These are phyloP conservation scores for Drosophila pectinifera DNA, from an alignment of 1,140 invertebrate genomes.

Conservation along the genomic window DNA sequence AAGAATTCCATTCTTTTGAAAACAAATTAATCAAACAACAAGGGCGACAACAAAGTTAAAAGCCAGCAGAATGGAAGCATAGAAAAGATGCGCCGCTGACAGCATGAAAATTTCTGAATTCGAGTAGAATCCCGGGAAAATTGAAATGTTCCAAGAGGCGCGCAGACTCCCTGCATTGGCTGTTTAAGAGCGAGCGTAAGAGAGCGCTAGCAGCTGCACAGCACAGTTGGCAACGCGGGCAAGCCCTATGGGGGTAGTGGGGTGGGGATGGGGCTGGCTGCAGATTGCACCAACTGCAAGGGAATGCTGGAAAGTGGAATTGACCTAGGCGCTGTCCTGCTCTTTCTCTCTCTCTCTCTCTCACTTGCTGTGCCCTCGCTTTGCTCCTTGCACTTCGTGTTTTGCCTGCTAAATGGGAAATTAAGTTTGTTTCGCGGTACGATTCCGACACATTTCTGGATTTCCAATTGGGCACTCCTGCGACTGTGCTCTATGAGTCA, in stretches of 20 bases:
- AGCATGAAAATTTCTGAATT: conserved; percentile 39
- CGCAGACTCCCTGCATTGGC: conserved; percentile 25
- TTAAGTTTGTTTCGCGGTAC: conserved; percentile 12
- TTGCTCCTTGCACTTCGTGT: conserved; percentile 13
- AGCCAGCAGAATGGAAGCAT: conserved; percentile 49
- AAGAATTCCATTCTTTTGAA: conserved; percentile 76
- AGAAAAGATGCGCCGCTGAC: conserved; percentile 45
- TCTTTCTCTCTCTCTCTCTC: neutral
- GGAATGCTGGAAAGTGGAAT: conserved; percentile 52
- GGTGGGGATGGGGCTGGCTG: conserved; percentile 1
- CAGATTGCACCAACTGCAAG: conserved; percentile 44
- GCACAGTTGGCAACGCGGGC: conserved; percentile 29
- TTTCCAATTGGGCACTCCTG: conserved; percentile 62
- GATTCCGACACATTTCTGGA: conserved; percentile 21
- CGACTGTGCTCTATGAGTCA: conserved; percentile 56
- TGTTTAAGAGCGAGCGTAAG: conserved; percentile 15
- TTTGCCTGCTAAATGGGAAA: conserved; percentile 35
- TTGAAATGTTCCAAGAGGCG: conserved; percentile 32
- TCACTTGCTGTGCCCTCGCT: neutral
- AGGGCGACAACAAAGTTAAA: conserved; percentile 59
- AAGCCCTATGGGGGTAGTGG: neutral
- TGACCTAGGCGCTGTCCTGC: conserved; percentile 32
- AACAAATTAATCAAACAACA: conserved; percentile 77
- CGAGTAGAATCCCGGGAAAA: conserved; percentile 13
- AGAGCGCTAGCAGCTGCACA: neutral